These are phyloP conservation scores for Phalanger gymnotis DNA, from an alignment of 2,797 vertebrate genomes.

Conservation along the genomic window DNA sequence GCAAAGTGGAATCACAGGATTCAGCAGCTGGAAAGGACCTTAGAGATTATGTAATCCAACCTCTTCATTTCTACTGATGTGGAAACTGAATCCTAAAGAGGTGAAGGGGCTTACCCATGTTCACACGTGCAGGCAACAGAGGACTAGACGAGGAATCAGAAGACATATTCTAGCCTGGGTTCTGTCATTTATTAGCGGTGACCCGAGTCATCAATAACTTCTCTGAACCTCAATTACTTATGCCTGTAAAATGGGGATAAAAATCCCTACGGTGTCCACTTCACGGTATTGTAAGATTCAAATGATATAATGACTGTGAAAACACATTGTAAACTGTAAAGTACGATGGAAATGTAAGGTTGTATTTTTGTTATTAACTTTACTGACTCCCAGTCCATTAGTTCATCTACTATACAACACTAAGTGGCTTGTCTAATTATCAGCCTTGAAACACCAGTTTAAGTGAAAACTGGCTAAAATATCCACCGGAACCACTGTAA, in stretches of 20 bases:
- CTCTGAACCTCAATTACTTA: neutral
- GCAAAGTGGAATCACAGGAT: neutral
- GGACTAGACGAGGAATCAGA: neutral
- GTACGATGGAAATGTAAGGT: neutral
- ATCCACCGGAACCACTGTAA: neutral
- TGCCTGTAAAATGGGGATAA: neutral
- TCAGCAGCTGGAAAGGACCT: neutral
- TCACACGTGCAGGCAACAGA: neutral
- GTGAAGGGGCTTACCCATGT: neutral
- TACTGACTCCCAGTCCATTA: neutral
- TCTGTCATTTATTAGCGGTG: neutral
- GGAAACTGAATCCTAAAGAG: neutral
- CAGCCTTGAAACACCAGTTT: neutral
- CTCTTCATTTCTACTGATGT: neutral
- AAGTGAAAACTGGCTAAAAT: neutral
- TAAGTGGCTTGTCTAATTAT: neutral
- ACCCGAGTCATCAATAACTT: neutral
- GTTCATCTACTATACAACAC: neutral
- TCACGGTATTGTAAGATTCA: neutral
- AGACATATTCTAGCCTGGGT: neutral
- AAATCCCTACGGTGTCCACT: too few relatives aligned
- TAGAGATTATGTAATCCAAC: neutral
- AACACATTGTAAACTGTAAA: neutral
- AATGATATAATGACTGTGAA: neutral
- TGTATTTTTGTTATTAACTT: neutral